Evolutionary conservation across 2,797 vertebrate genomes (phyloP).

Genomic region (Galago senegalensis): DNA sequence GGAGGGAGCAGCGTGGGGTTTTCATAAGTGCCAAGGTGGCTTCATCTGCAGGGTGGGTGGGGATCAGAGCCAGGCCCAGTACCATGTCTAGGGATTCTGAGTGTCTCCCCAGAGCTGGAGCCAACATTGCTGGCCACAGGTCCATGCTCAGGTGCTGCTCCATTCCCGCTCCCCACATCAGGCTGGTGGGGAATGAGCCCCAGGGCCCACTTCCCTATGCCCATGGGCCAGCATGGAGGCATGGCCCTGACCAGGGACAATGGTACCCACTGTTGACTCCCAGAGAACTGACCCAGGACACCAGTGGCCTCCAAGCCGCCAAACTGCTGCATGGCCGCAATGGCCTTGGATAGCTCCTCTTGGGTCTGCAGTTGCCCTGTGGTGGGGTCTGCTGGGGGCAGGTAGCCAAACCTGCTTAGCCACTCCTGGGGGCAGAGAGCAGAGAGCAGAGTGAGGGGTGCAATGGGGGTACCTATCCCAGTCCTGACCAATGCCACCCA

Average conservation of each 20-base stretch:
- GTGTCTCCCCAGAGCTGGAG: too few relatives aligned
- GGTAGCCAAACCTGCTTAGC: slow-evolving; percentile 97
- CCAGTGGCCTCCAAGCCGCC: slow-evolving; percentile 94
- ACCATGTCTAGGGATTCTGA: fast-evolving
- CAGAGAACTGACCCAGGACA: slow-evolving; percentile 88
- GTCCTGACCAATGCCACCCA: background rate
- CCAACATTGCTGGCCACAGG: too few relatives aligned
- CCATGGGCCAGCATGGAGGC: background rate
- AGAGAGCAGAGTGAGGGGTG: background rate
- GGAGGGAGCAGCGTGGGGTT: slow-evolving; percentile 97
- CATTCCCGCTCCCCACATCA: fast-evolving
- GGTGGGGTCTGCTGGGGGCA: slow-evolving; percentile 94
- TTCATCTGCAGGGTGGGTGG: slow-evolving; percentile 86
- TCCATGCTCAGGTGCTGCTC: fast-evolving
- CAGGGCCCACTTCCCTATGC: too few relatives aligned
- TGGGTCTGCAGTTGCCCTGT: slow-evolving; percentile 95
- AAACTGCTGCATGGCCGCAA: slow-evolving; percentile 97
- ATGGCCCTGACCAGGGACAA: background rate
- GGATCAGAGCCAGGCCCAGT: background rate
- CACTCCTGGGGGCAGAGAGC: slow-evolving; percentile 92
- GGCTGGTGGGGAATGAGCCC: background rate
- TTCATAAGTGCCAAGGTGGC: slow-evolving; percentile 96
- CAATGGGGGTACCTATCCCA: fast-evolving
- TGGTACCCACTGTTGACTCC: fast-evolving
- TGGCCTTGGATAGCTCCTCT: slow-evolving; percentile 95